phyloP scores from a whole-genome alignment of 2,797 vertebrate species.

The Sciaenops ocellatus region DNA sequence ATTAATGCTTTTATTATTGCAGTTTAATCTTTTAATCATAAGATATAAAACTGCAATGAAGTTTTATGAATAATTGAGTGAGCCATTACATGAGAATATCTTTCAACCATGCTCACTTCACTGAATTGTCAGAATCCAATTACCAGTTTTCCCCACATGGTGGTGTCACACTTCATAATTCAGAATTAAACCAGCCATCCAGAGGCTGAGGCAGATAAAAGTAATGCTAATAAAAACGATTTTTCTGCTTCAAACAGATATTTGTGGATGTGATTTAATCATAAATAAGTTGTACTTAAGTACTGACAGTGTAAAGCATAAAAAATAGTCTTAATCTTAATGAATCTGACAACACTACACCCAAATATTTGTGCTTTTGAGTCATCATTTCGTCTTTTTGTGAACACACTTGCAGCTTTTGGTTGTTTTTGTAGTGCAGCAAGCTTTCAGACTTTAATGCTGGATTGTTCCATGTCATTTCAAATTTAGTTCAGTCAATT shows the following conservation, averaged over 20 bases:
- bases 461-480: slow-evolving; percentile 5
- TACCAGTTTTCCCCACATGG: slow-evolving; percentile 48
- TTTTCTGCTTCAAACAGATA: slow-evolving; percentile 1
- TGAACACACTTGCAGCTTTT: neutral
- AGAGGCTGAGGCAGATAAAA: neutral
- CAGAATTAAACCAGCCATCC: neutral
- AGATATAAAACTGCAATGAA: neutral
- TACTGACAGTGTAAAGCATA: neutral
- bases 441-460: neutral
- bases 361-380: neutral
- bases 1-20: neutral
- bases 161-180: slow-evolving; percentile 46
- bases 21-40: neutral
- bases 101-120: neutral
- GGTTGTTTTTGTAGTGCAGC: neutral
- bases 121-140: neutral
- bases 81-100: neutral
- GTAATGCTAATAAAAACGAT: no score
- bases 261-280: neutral
- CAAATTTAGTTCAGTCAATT: slow-evolving; percentile 14
- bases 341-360: neutral
- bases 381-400: neutral
- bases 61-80: neutral
- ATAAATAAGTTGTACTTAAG: neutral
- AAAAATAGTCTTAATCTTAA: neutral